A percentile compares a stretch with the other conserved stretches of the same genome.
These are phyloP conservation scores for Taenaris catops DNA, from an alignment of 2,888 invertebrate species.

Conservation along the genomic window DNA sequence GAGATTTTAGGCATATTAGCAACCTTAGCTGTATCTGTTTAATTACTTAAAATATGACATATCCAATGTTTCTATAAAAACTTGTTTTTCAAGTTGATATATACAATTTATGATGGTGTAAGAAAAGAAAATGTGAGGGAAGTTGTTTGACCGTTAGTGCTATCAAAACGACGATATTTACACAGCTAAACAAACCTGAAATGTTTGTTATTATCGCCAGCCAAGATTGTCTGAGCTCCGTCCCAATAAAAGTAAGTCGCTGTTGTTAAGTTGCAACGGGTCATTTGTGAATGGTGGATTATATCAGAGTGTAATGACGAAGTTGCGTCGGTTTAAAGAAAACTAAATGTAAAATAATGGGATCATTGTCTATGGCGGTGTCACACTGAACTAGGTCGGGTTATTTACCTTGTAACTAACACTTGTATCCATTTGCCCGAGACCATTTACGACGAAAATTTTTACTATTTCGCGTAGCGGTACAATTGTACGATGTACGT, in stretches of 20 bases:
- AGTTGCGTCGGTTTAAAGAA: conserved; percentile 44
- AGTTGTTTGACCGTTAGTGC: conserved; percentile 53
- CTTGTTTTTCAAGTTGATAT: too few relatives aligned
- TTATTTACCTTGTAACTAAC: conserved; percentile 46
- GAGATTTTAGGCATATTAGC: too few relatives aligned
- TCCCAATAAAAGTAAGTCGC: not conserved
- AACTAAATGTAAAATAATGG: conserved; percentile 43
- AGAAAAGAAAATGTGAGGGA: too few relatives aligned
- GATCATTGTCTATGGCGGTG: conserved; percentile 39
- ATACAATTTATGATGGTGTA: too few relatives aligned
- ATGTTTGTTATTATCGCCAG: conserved; percentile 53
- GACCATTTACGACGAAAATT: too few relatives aligned
- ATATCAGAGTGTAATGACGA: conserved; percentile 56
- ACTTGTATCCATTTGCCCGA: conserved; percentile 30
- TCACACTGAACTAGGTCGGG: conserved; percentile 45
- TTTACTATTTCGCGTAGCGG: too few relatives aligned
- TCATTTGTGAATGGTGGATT: conserved; percentile 41
- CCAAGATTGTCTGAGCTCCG: conserved; percentile 35
- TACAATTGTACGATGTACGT: too few relatives aligned
- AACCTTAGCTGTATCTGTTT: too few relatives aligned
- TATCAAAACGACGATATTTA: conserved; percentile 65
- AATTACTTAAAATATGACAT: too few relatives aligned
- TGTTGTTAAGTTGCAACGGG: conserved; percentile 25
- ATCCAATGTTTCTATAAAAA: too few relatives aligned
- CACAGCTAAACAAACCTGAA: conserved; percentile 71